Base-by-base conservation (phyloP, 2,888 invertebrate species). In the Horisme vitalbata region DNA sequence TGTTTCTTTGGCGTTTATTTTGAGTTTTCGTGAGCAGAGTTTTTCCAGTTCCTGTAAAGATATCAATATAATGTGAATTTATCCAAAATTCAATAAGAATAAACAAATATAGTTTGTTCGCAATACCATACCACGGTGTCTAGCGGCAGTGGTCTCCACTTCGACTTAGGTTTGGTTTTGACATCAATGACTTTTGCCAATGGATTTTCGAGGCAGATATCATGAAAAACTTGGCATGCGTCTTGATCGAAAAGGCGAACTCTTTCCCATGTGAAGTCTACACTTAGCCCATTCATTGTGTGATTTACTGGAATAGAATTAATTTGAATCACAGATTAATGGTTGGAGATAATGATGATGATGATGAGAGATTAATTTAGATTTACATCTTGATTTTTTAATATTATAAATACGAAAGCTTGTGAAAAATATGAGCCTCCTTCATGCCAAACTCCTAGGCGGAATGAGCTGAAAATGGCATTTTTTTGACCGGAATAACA, bases 71-170 rank as follows among this genome's bases (percentile, higher is more conserved):
- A n/a, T n/a, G n/a, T n/a, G n/a, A n/a, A n/a, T n/a, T n/a, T n/a
- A n/a, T n/a, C n/a, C n/a, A n/a, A n/a, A n/a, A n/a, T n/a, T n/a
- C n/a, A n/a, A n/a, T n/a, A n/a, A n/a, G n/a, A n/a, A n/a, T n/a
- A n/a, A n/a, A n/a, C n/a, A n/a, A n/a, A n/a, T n/a, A n/a, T n/a
- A n/a, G n/a, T n/a, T n/a, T n/a, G n/a, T n/a, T n/a, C n/a, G n/a
- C n/a, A n/a, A n/a, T 13, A 9, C 90, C 94, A 90, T 88, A 96
- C 96, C 58, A 99, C 95, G 18, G 99, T 99, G 73, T 99, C 99
- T 61, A 99, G 84, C 2, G 99, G 97, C 41, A 95, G 77, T 1
- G 99, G 99, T 55, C 99, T 91, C 98, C 98, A 99, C 83, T 99
- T 99, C 52, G 93, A 95, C 82, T 99, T 99, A 0, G 96, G 96